Evolutionary conservation across 2,113 vertebrate species (phyloP).

Genomic region (Chitala chitala): DNA sequence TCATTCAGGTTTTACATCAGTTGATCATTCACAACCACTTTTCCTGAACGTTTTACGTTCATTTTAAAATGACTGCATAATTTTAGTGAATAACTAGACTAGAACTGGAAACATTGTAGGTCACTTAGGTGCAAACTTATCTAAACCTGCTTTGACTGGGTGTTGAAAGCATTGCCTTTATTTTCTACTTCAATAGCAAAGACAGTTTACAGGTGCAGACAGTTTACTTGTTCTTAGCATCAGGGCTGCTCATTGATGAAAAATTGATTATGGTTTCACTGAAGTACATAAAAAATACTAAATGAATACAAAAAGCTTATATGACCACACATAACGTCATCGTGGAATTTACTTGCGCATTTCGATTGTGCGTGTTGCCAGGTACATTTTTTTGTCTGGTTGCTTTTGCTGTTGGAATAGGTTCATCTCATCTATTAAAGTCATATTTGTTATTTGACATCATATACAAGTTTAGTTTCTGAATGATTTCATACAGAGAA

Average conservation of each 20-base stretch:
- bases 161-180: neutral
- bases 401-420: constrained; percentile 1
- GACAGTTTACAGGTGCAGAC: neutral
- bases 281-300: neutral
- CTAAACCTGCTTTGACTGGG: neutral
- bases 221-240: neutral
- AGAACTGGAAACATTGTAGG: neutral
- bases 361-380: neutral
- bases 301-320: neutral
- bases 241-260: neutral
- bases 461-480: constrained; percentile 15
- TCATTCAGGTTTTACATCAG: neutral
- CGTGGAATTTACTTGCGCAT: no score
- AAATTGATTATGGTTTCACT: neutral
- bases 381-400: constrained; percentile 1
- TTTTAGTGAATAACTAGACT: neutral
- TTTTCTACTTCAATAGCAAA: neutral
- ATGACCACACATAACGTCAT: no score
- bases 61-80: neutral
- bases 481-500: constrained; percentile 28
- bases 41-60: neutral
- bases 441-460: constrained; percentile 11
- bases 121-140: neutral
- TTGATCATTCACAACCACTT: neutral
- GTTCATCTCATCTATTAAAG: no score